Base-by-base conservation (phyloP, 2,797 vertebrate species). In the Megaceryle alcyon region DNA sequence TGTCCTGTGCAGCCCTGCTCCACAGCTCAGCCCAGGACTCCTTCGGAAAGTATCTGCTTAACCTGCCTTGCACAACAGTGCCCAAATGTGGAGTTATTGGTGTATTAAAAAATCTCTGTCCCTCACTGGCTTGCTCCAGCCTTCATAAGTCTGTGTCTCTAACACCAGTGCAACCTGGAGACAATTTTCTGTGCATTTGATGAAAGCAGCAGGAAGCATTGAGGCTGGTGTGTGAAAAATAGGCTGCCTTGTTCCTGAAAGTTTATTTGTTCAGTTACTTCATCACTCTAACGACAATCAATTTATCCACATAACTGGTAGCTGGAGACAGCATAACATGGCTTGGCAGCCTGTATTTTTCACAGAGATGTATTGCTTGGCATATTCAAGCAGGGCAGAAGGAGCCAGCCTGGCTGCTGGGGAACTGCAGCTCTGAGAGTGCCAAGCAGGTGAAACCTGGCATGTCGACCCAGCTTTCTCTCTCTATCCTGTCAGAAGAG, bases 301-400 rank as follows among this genome's bases (percentile, higher is more conserved):
- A 76, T 96, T 94, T 80, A 86, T 90, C 73, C 0, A 0, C 85
- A 60, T 92, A 92, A 94, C n/a, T 94, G 48, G 66, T 78, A 66
- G 80, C 91, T 83, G 73, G 82, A 94, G 95, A 94, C 87, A 91
- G 82, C 7, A 10, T 76, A 68, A 92, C 46, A 11, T 3, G 6
- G 16, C 79, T 79, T 91, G 73, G 73, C 85, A 94, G 91, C 56
- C 59, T 82, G 87, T 43, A 77, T 92, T 92, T 94, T 92, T 91
- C 82, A 88, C 22, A 10, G 56, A 90, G 66, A 94, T 88, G 26
- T 84, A 76, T 86, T 94, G 22, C 51, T 92, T 92, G 85, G 85
- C 39, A 31, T 70, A 29, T 73, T 66, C 60, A 83, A 39, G 12
- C 4, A 7, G 19, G 39, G 51, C 41, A 69, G 83, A 81, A 91